Evolutionary conservation across 2,888 invertebrate species (phyloP), one percentile per base, ranked within the genome.

Genomic region (Brachypalpus laphriformis): DNA sequence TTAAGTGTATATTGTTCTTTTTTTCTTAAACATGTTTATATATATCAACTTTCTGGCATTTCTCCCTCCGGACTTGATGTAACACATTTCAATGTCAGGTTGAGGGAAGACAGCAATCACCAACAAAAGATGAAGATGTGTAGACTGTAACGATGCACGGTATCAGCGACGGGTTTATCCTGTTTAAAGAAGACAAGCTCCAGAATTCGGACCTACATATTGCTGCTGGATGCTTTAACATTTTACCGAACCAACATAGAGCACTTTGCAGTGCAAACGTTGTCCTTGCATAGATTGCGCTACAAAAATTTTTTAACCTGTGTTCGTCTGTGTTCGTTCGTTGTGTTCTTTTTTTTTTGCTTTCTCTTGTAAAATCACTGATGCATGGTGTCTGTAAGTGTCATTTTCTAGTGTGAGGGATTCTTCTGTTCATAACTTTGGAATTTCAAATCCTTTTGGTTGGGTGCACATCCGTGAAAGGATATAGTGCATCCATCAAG

Each of bases 1-100:
- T 75, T 75, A 70, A 65, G 75, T 71, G 81, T 81, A 71, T 76
- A 85, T 65, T 71, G 81, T 81, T 85, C n/a, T n/a, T n/a, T n/a
- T n/a, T n/a, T n/a, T n/a, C n/a, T n/a, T n/a, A n/a, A n/a, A n/a
- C n/a, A n/a, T n/a, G n/a, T n/a, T n/a, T n/a, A n/a, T n/a, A n/a
- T n/a, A n/a, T n/a, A n/a, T n/a, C n/a, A n/a, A n/a, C 56, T 51
- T 56, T 34, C 80, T 34, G 59, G 57, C 45, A 66, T 61, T 59
- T 40, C 14, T 49, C 66, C 47, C 66, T 47, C 34, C 18, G 66
- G 57, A 40, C 37, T 81, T 81, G 66, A 71, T 66, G 59, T 76
- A 47, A 40, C 72, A 78, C 34, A 75, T 71, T 76, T 63, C 42
- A 66, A 78, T 68, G 82, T 63, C 72, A 68, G 47, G 54, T 61